Conservation (phyloP, 2,113 vertebrate species). For the Melanotaenia duboulayi region DNA sequence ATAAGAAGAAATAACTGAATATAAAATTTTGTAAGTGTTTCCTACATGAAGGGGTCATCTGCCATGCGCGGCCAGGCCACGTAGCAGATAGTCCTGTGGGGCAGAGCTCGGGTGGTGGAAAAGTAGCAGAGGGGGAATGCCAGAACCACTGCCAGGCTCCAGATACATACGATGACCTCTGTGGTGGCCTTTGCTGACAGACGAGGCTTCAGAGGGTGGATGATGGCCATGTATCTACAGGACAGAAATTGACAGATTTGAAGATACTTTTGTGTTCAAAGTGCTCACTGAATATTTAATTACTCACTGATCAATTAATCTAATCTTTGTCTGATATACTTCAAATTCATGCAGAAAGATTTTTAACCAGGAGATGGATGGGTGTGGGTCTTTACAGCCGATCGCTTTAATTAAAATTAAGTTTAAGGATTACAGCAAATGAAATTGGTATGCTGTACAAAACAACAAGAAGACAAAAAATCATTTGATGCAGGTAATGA, state of each 20-base stretch:
- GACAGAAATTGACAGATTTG: conserved; percentile 26
- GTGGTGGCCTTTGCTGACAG: conserved; percentile 93
- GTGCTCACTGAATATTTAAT: background rate
- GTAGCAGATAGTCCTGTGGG: conserved; percentile 90
- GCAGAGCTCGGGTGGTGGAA: conserved; percentile 88
- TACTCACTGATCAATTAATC: background rate
- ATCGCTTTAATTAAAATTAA: too few species aligned
- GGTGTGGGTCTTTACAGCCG: too few species aligned
- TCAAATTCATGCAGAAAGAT: too few species aligned
- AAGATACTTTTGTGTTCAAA: background rate
- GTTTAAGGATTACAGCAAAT: too few species aligned
- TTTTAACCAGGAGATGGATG: too few species aligned
- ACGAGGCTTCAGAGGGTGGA: conserved; percentile 94
- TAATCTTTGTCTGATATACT: background rate
- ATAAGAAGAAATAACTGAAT: background rate
- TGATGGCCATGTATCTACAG: conserved; percentile 96
- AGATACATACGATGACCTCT: conserved; percentile 92
- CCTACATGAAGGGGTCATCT: conserved; percentile 93
- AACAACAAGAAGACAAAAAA: too few species aligned
- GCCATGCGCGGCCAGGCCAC: conserved; percentile 91
- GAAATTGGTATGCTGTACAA: too few species aligned
- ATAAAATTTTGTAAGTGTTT: background rate
- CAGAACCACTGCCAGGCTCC: conserved; percentile 92
- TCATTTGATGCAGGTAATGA: too few species aligned
- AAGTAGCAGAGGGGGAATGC: conserved; percentile 96